phyloP scores from a whole-genome alignment of 2,113 vertebrate genomes.

The Nettapus auritus region DNA sequence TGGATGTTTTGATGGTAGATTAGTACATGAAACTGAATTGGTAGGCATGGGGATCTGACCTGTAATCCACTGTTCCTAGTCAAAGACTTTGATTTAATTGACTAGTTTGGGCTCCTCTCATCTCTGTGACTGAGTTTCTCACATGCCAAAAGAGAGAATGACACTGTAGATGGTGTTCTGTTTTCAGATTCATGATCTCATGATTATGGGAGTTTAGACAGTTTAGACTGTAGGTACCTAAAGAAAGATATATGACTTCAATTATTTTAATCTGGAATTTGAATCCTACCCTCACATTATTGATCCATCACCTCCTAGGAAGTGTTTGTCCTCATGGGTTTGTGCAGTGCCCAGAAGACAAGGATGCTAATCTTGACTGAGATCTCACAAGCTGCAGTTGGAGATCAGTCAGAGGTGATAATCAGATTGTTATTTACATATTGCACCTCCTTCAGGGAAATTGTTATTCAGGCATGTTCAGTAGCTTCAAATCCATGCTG shows the following conservation, averaged over 20 bases:
- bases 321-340: not conserved
- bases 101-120: not conserved
- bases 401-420: not conserved
- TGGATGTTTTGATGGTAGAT: not conserved
- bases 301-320: fast-evolving
- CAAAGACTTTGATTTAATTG: not conserved
- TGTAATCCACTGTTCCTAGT: not conserved
- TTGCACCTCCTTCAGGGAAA: not conserved
- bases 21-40: not conserved
- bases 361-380: not conserved
- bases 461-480: not conserved
- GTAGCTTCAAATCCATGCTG: not conserved
- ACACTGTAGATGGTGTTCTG: not conserved
- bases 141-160: not conserved
- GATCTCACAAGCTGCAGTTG: not conserved
- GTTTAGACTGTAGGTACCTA: not conserved
- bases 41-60: not conserved
- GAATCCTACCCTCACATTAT: not conserved
- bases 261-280: not conserved
- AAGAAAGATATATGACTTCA: not conserved
- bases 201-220: not conserved
- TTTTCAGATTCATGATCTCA: not conserved
- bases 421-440: not conserved
- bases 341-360: not conserved
- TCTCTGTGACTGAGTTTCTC: not conserved